Evolutionary conservation across 2,797 vertebrate species (phyloP), one percentile per base, ranked within the genome.

Genomic region (Crypturellus tataupa): DNA sequence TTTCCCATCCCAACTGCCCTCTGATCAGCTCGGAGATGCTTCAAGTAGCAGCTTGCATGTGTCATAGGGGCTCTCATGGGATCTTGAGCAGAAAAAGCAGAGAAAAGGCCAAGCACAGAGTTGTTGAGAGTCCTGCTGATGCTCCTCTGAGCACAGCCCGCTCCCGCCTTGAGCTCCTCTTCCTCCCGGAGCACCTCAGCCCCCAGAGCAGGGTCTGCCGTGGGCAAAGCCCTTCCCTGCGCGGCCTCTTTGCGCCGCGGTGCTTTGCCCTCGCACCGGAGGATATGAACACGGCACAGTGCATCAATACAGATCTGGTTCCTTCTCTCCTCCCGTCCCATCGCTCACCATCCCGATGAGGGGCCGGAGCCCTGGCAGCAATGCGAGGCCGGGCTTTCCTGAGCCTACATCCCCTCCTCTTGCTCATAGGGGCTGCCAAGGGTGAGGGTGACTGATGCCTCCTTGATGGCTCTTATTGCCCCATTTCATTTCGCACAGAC

Each of bases 361-460:
- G 60, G 42, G 10, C n/a, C n/a, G 44, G 70, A 65, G 55, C 62
- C 56, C 56, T 77, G 62, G 51, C 59, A 87, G 76, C 60, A 2
- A 0, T 5, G 51, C 2, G 6, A 11, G 55, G 49, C 47, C 35
- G 5, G 53, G 10, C 53, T 55, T 31, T n/a, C 29, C 29, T 17
- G 1, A 6, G 9, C 53, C 53, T 18, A 18, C 29, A 55, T 31
- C 53, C 17, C 16, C 53, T 17, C 18, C 53, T 13, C 53, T 55
- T 31, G 16, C 53, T n/a, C 27, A 9, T 17, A 18, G 53, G 29
- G 27, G 53, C 53, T 55, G 53, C 53, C 9, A 18, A 55, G 27
- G 27, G 53, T 64, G 17, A n/a, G 77, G 4, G 20, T 90, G 89
- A 93, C 70, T 40, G 80, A 92, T 93, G 47, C 56, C 63, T 90